Evolutionary conservation across 2,888 invertebrate species (phyloP), one percentile per base, ranked within the genome.

Genomic region (Orthosia gothica): DNA sequence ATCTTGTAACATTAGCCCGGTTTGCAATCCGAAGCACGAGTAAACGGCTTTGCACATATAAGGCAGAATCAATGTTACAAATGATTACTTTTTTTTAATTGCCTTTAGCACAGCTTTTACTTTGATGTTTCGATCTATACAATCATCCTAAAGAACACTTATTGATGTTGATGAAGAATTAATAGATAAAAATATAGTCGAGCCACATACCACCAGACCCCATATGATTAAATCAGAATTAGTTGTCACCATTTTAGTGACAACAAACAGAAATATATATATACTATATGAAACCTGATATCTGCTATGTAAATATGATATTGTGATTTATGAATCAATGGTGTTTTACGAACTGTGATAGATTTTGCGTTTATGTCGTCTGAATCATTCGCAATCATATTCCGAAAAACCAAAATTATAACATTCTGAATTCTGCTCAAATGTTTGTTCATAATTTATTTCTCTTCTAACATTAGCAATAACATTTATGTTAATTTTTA

Each of bases 1-100:
- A 55, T 57, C 47, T 47, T 15, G 15, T 62, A 26, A 54, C 32
- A 68, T 74, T 64, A 52, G 16, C 81, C 81, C 75, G 55, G 11
- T 65, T 67, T 52, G 2, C 23, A 61, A 65, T 52, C 55, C 16
- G 52, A 47, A 58, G 20, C 26, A 47, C 20, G 16, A 11, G 45
- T 58, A 47, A 49, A 45, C 13, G 20, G 40, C 18, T 52, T 59
- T 11, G 9, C 7, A 66, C 40, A 12, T 57, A 13, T 61, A 81
- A 11, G 55, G 64, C 47, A 23, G 45, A 23, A 23, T 55, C 49
- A 57, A 66, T 58, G 72, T 54, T 58, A 58, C 23, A 52, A 40
- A 47, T 45, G 13, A 62, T 32, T 23, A n/a, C 20, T 57, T 70
- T 61, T 5, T 76, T 55, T 18, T 52, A 18, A 45, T 59, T 52